Base-by-base conservation (phyloP, 2,888 invertebrate species). In the Dione juno region DNA sequence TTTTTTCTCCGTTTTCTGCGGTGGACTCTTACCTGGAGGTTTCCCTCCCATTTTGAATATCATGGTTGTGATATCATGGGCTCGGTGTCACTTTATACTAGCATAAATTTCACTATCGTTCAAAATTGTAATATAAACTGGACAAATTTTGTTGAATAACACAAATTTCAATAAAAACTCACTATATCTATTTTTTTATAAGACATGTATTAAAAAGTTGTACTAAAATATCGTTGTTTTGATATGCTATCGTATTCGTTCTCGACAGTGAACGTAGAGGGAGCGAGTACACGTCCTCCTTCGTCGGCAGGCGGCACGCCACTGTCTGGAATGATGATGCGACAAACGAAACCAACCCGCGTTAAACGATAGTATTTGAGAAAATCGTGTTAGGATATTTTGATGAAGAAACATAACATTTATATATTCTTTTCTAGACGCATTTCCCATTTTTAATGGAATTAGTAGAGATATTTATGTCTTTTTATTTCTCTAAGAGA, bases 31-130 rank as follows among this genome's bases (percentile, higher is more conserved):
- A 74, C 78, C 84, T 73, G 83, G 82, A 75, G 88, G 86, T 78
- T 92, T 92, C 67, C 86, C 88, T 76, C 88, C 89, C 82, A 90
- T 86, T 80, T 92, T 92, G 70, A 92, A 81, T 79, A 92, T 89
- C 92, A 93, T 93, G 75, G 84, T 72, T 69, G 68, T 72, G 77
- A 75, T 67, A 72, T 76, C 79, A 81, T 83, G 61, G 48, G 53
- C 43, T 67, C 41, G 48, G 35, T 53, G 9, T 43, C 53, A 63
- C 53, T 54, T 28, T 57, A 54, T 53, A 43, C 66, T 43, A 67
- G 19, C 45, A 50, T 64, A n/a, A 63, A 19, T 35, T 64, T 50
- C 64, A 64, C 64, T 48, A 50, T 50, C 10, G 35, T 16, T 35
- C 0, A 8, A 37, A 64, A 37, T 5, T 11, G 5, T 16, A 16